phyloP scores from a whole-genome alignment of 1,140 invertebrate genomes.

The Aradophagus sp. region DNA sequence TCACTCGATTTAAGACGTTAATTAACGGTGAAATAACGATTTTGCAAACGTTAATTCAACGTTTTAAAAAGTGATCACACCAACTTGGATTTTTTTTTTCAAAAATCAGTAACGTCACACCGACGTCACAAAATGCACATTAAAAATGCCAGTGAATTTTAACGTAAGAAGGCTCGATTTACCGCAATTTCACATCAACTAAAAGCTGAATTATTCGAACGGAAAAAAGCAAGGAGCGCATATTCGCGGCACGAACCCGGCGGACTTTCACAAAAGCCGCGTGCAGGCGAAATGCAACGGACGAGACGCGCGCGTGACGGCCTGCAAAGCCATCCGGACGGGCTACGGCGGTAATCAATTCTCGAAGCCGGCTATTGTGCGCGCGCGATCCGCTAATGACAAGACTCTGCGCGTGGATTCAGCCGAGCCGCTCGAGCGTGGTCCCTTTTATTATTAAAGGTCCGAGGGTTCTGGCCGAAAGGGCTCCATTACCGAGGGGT shows the following conservation, averaged over 20 bases:
- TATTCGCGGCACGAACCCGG: conserved; percentile 3
- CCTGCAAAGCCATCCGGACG: conserved; percentile 38
- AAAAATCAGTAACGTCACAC: too few relatives aligned
- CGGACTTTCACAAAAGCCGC: conserved; percentile 30
- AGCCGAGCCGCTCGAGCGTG: conserved; percentile 36
- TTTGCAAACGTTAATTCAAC: too few relatives aligned
- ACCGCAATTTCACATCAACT: too few relatives aligned
- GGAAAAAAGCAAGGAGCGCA: too few relatives aligned
- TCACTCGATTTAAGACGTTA: too few relatives aligned
- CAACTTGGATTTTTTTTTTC: too few relatives aligned
- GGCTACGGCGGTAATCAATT: conserved; percentile 44
- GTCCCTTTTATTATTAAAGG: conserved; percentile 51
- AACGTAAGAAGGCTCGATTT: too few relatives aligned
- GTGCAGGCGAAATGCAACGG: conserved; percentile 9
- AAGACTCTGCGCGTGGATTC: conserved; percentile 45
- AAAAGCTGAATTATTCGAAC: too few relatives aligned
- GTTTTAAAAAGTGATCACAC: too few relatives aligned
- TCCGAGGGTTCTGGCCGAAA: conserved; percentile 34
- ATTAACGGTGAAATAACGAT: too few relatives aligned
- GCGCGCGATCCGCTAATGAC: conserved; percentile 51
- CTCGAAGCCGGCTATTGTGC: conserved; percentile 46
- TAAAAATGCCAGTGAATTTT: too few relatives aligned
- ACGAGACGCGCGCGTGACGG: conserved; percentile 36
- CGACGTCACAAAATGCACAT: too few relatives aligned
- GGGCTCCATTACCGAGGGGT: conserved; percentile 24